Base-by-base conservation (phyloP, 2,888 invertebrate species). In the Trachelus stipa region DNA sequence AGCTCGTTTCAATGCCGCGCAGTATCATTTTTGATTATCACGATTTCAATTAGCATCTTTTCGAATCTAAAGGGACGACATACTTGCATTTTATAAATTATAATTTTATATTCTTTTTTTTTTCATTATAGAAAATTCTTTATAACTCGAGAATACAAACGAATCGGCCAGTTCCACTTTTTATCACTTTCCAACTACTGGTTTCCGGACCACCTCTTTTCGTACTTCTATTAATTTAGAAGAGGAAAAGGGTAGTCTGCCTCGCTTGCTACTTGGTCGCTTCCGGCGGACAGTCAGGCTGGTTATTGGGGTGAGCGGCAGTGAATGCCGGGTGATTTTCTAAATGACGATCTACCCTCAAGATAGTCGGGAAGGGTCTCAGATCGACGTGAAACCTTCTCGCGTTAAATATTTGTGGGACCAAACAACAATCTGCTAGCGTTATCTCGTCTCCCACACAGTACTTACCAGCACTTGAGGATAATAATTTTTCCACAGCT, bases 341-440 rank as follows among this genome's bases (percentile, higher is more conserved):
- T 83, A 98, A 92, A 88, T 97, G 96, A 76, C 96, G 94, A 91
- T 97, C 96, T 79, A 99, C 97, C 88, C 97, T 94, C 78, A 95
- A 92, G 85, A 99, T 98, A 77, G 96, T 97, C 4, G 98, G 98
- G 91, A 96, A 99, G 1, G 96, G 95, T 81, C 96, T 94, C 84
- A 98, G 92, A 91, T 98, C 98, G 15, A 98, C 98, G 87, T 97
- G 97, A 93, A 98, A 98, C 96, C 97, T 96, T 91, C 96, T 94
- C 40, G 98, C 98, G 92, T 98, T 98, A 91, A 97, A 98, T 77
- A 98, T 96, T 92, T 99, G 99, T 74, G 99, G 99, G 76, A 99
- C 97, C 79, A 99, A 93, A 90, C 97, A 98, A 88, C 98, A 96
- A 92, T 99, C 99, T 9, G 99, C 99, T 88, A 99, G 92, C 0